These are phyloP conservation scores for Sinella curviseta DNA, from an alignment of 1,140 invertebrate species.

Conservation along the genomic window DNA sequence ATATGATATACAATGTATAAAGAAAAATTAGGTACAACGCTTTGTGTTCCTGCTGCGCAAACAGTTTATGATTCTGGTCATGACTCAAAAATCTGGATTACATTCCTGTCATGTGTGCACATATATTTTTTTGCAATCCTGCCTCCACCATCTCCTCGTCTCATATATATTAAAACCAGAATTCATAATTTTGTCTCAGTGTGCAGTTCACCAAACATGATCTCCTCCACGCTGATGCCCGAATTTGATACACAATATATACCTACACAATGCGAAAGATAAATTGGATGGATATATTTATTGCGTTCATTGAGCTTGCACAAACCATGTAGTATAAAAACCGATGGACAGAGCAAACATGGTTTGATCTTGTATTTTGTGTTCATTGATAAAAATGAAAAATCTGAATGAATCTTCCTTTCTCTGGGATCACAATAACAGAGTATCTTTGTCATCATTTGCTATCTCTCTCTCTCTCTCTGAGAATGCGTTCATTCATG, in stretches of 20 bases:
- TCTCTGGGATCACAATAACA: no score
- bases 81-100: conserved; percentile 13
- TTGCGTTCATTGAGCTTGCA: no score
- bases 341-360: no score
- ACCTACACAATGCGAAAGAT: no score
- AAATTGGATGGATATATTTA: no score
- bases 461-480: no score
- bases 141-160: background rate
- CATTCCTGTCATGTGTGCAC: conserved; percentile 2
- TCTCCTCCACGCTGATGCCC: background rate
- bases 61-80: conserved; percentile 7
- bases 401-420: background rate
- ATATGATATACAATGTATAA: no score
- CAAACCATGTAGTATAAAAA: no score
- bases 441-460: no score
- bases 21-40: background rate
- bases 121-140: background rate
- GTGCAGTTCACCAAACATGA: background rate
- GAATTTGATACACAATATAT: no score
- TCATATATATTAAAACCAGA: background rate
- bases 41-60: background rate
- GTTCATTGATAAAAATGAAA: background rate
- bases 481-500: no score
- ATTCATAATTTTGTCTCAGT: background rate
- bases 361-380: no score